Base-by-base conservation (phyloP, 2,888 invertebrate species). In the Tipula vernalis region DNA sequence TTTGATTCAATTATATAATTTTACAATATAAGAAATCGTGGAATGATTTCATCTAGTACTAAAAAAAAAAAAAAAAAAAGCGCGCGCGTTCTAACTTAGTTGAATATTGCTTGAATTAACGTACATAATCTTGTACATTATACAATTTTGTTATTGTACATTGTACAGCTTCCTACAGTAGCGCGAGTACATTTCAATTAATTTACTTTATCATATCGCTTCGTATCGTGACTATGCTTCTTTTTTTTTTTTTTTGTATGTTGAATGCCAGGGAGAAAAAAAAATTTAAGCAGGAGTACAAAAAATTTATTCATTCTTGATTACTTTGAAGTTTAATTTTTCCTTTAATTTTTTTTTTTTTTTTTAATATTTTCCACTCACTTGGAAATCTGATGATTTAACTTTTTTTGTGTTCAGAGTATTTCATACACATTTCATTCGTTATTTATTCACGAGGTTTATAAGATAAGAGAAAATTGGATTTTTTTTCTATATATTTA, bases 351-450 rank as follows among this genome's bases (percentile, higher is more conserved):
- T 71, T 51, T 4, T 39, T 39, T 39, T 4, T 51, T 51, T 51
- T 57, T 57, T 71, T 71, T 71, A 28, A 71, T 71, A 71, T 71
- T 71, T 71, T 71, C 71, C 71, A 28, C 71, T 71, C 28, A 71
- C 71, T 71, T 71, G 71, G 71, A 71, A 71, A 71, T 71, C 71
- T 71, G 71, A 71, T 71, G 71, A 71, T 71, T 71, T 71, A 71
- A 71, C 71, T 71, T 71, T 71, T 71, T 71, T 28, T 71, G 28
- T 71, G 28, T 71, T 71, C 71, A 71, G 12, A 28, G 71, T 71
- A 71, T 71, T 71, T 71, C 71, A 71, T 71, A 71, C 28, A 71
- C 28, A 71, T 71, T 71, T 71, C 28, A 28, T 71, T 71, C 71
- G 71, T 71, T 71, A 71, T 71, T 71, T 71, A 71, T 71, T 71